phyloP scores from a whole-genome alignment of 2,113 vertebrate genomes.

The Scytalopus superciliaris region DNA sequence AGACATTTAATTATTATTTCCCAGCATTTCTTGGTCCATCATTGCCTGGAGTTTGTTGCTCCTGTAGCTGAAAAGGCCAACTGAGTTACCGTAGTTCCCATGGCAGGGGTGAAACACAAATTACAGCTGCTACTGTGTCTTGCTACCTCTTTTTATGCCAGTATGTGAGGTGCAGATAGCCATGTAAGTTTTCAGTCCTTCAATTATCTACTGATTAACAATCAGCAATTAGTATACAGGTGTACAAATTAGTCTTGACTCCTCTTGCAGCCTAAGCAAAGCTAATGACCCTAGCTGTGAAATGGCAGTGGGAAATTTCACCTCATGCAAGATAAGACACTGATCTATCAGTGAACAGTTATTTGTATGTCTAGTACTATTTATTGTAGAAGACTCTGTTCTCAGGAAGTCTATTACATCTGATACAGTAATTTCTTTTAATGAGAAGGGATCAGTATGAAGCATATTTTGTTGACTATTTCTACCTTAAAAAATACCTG shows the following conservation, averaged over 20 bases:
- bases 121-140: not conserved
- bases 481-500: not conserved
- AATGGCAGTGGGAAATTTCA: not conserved
- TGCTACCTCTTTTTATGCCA: not conserved
- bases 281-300: not conserved
- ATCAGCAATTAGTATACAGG: not conserved
- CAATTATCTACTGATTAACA: not conserved
- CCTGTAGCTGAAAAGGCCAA: not conserved
- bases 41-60: not conserved
- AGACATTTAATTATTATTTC: not conserved
- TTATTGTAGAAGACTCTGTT: not conserved
- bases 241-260: accelerated
- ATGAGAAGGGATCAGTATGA: accelerated
- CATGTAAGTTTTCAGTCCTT: not conserved
- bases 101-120: not conserved
- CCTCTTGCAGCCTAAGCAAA: not conserved
- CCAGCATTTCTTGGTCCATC: not conserved
- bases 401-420: not conserved
- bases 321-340: not conserved
- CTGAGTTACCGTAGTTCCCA: not conserved
- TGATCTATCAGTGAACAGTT: not conserved
- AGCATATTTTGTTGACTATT: not conserved
- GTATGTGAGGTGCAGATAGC: not conserved
- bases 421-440: not conserved
- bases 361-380: not conserved